Base-by-base conservation (phyloP, 2,113 vertebrate species). In the Anthoscopus minutus region DNA sequence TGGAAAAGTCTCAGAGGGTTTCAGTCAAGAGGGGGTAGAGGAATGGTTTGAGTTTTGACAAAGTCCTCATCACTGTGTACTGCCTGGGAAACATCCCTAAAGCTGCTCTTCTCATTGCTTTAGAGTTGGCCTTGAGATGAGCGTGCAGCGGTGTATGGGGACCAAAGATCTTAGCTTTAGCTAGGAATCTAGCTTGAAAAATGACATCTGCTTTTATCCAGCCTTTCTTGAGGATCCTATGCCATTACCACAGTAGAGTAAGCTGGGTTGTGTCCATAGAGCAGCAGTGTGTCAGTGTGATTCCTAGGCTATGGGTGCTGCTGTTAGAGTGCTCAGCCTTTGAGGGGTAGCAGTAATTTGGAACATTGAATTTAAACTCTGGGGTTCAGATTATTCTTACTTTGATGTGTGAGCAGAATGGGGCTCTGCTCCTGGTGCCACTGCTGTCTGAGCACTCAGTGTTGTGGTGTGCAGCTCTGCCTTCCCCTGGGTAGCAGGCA, bases 401-500 rank as follows among this genome's bases (percentile, higher is more conserved):
- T 40, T 17, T 58, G 24, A 28, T 1, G 3, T 23, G 25, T 18
- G 40, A 77, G 51, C 48, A 72, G 81, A 67, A 25, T 0, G 0
- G 53, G 51, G 25, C 45, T 82, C 37, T 65, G 44, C 9, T 71
- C 20, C 40, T 48, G 35, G 20, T 76, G 33, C 54, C 24, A 3
- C 51, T 40, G 56, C 33, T 77, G 27, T 24, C 10, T 19, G 22
- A 22, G 25, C 42, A 31, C 60, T 72, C 40, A 25, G 0, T 27
- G 1, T 6, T 0, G 0, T 38, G 30, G 48, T 2, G 5, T 58
- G 51, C 37, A 38, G 69, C 65, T 84, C 40, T 42, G 40, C 79
- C 54, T 48, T 78, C 53, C 51, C 71, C 33, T 5, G 48, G 56
- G 37, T 19, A 76, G 45, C 78, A 27, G 33, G 51, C 10, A 15